Evolutionary conservation across 2,888 invertebrate species (phyloP).

Genomic region (Tenthredo livida): DNA sequence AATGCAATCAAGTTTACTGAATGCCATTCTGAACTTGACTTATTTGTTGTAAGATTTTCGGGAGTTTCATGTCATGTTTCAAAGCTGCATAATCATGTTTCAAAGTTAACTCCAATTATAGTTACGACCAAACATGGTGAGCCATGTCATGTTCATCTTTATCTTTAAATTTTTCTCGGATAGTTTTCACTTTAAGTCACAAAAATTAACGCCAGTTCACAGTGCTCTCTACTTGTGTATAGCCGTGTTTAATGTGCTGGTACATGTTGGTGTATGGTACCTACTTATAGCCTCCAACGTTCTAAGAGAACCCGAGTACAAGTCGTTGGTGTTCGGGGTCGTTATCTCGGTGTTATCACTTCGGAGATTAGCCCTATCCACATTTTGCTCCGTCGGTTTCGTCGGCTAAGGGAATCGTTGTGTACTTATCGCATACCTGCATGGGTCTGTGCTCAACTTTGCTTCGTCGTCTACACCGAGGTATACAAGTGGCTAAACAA

Average conservation of each 20-base stretch:
- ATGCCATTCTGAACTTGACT: background rate
- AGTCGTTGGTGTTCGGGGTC: slow-evolving; percentile 35
- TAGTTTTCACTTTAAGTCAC: background rate
- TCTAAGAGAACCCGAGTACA: background rate
- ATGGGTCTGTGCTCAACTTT: slow-evolving; percentile 12
- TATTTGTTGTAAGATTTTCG: too few relatives aligned
- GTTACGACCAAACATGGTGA: background rate
- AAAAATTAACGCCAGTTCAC: background rate
- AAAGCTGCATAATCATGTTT: too few relatives aligned
- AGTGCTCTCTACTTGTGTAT: too few relatives aligned
- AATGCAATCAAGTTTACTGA: background rate
- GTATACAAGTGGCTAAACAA: background rate
- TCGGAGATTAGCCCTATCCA: slow-evolving; percentile 53
- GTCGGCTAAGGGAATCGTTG: slow-evolving; percentile 30
- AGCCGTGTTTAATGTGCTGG: background rate
- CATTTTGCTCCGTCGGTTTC: slow-evolving; percentile 37
- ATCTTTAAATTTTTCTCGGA: background rate
- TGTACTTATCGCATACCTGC: slow-evolving; percentile 51
- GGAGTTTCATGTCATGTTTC: too few relatives aligned
- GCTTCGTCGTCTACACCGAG: background rate
- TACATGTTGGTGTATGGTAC: background rate
- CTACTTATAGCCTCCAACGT: slow-evolving; percentile 4
- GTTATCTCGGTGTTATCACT: slow-evolving; percentile 53
- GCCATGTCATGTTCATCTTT: background rate
- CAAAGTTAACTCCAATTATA: background rate